phyloP scores from a whole-genome alignment of 2,888 invertebrate species.

The Chelonus formosanus region DNA sequence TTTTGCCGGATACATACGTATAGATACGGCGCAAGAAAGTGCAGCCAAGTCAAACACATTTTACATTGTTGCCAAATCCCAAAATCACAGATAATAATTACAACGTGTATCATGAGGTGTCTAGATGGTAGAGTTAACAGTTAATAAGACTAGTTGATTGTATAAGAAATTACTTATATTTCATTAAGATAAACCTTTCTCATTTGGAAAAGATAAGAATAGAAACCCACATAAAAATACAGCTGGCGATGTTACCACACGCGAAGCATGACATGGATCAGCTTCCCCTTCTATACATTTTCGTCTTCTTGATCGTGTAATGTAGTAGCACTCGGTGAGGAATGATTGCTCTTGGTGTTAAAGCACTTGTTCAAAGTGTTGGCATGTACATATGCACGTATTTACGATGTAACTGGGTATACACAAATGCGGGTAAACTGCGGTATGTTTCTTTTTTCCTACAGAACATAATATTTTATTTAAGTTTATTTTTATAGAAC shows the following conservation, averaged over 20 bases:
- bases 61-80: not conserved
- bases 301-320: not conserved
- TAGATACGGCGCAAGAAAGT: constrained; percentile 22
- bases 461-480: constrained; percentile 36
- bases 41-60: constrained; percentile 20
- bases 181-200: too few species aligned
- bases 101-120: too few species aligned
- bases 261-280: constrained; percentile 24
- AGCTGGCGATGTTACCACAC: constrained; percentile 30
- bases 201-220: not conserved
- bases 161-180: too few species aligned
- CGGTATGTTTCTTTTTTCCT: too few species aligned
- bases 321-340: constrained; percentile 17
- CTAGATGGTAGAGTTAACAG: too few species aligned
- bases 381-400: too few species aligned
- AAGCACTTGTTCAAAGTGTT: not conserved
- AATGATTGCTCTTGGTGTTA: constrained; percentile 10
- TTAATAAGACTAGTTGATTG: too few species aligned
- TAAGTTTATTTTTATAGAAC: constrained; percentile 34
- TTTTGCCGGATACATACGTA: constrained; percentile 11
- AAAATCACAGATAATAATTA: too few species aligned
- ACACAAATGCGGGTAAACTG: too few species aligned
- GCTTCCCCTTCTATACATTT: constrained; percentile 1
- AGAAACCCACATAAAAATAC: constrained; percentile 7
- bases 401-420: too few species aligned